Percentiles rank a stretch among this genome's conserved stretches.
These are phyloP conservation scores for Zeugodacus cucurbitae DNA, from an alignment of 1,140 invertebrate species.

Conservation along the genomic window DNA sequence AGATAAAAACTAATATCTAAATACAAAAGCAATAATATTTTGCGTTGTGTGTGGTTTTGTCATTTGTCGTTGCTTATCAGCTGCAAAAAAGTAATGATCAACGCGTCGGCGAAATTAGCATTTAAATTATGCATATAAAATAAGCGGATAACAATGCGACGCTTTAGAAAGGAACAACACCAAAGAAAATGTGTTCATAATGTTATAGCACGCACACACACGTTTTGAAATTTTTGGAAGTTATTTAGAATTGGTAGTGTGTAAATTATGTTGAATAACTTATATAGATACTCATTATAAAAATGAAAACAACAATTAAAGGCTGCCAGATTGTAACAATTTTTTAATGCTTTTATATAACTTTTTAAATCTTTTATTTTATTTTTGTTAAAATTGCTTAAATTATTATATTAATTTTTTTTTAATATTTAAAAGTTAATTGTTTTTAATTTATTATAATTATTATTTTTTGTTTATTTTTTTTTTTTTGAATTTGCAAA, in stretches of 20 bases:
- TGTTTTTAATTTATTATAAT: too few relatives aligned
- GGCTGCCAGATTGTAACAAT: not conserved
- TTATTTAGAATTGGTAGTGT: not conserved
- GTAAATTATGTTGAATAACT: not conserved
- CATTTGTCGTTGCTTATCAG: not conserved
- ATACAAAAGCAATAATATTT: not conserved
- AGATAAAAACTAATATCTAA: not conserved
- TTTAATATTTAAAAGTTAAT: too few relatives aligned
- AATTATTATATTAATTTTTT: too few relatives aligned
- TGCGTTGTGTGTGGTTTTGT: not conserved
- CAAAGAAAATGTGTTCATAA: not conserved
- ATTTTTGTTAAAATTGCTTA: too few relatives aligned
- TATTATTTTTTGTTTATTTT: too few relatives aligned
- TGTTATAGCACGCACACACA: not conserved
- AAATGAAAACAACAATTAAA: too few relatives aligned
- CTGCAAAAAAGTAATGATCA: not conserved
- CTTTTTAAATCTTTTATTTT: too few relatives aligned
- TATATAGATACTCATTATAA: too few relatives aligned
- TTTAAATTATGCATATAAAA: slow-evolving; percentile 5
- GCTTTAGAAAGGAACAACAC: not conserved
- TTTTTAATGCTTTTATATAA: too few relatives aligned
- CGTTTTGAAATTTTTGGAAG: too few relatives aligned
- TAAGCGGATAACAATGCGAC: not conserved
- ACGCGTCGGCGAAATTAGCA: not conserved
- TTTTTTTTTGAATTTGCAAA: too few relatives aligned